Percentiles rank a stretch among this genome's conserved stretches.
These are phyloP conservation scores for Fukomys damarensis DNA, from an alignment of 2,113 vertebrate species.

Conservation along the genomic window DNA sequence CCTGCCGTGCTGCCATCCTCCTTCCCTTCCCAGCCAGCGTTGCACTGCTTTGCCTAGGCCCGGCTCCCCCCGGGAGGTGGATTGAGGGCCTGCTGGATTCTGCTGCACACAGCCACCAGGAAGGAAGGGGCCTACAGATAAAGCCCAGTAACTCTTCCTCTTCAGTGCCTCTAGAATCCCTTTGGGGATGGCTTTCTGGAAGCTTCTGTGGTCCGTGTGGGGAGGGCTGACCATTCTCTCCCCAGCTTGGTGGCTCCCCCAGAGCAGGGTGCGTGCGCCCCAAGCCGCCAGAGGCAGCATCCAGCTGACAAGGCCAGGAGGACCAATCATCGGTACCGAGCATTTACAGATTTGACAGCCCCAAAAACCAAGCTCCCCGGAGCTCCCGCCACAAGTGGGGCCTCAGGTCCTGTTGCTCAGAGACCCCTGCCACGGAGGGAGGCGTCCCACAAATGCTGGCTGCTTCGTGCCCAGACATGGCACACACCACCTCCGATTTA, in stretches of 20 bases:
- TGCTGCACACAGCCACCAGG: not conserved
- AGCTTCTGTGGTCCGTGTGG: not conserved
- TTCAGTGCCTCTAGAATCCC: not conserved
- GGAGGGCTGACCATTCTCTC: not conserved
- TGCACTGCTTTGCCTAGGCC: rapidly evolving
- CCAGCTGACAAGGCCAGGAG: not conserved
- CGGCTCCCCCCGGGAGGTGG: rapidly evolving
- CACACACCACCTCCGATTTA: not conserved
- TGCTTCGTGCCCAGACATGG: not conserved
- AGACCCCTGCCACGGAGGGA: not conserved
- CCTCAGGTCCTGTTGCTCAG: not conserved
- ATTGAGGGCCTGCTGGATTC: not conserved
- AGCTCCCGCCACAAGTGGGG: not conserved
- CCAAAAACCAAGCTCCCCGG: not conserved
- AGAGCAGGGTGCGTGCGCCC: rapidly evolving
- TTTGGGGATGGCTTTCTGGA: not conserved
- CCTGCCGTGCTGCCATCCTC: rapidly evolving
- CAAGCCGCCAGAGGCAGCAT: not conserved
- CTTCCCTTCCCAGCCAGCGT: not conserved
- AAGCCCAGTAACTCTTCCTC: not conserved
- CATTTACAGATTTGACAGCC: not conserved
- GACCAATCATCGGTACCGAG: not conserved
- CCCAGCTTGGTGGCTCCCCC: not conserved
- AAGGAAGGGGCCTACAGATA: not conserved
- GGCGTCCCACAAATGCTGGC: not conserved